A percentile compares a stretch with the other conserved stretches of the same genome.
These are phyloP conservation scores for Cettia cetti DNA, from an alignment of 2,113 vertebrate species.

Conservation along the genomic window DNA sequence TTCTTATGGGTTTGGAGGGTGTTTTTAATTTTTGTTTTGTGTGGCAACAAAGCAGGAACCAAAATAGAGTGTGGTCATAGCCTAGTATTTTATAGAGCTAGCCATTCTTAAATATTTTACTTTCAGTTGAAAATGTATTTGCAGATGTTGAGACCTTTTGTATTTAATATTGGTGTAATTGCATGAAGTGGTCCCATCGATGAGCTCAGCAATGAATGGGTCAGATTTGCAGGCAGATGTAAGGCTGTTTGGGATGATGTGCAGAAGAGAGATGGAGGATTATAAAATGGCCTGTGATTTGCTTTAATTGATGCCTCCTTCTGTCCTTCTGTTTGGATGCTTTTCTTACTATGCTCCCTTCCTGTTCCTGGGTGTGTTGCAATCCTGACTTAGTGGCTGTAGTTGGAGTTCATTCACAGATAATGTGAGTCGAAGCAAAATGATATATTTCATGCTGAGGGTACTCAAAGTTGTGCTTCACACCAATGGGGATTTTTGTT, in stretches of 20 bases:
- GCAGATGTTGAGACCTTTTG: neutral
- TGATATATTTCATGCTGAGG: fast-evolving
- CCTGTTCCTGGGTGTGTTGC: neutral
- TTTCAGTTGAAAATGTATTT: neutral
- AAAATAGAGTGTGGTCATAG: neutral
- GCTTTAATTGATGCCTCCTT: neutral
- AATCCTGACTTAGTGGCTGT: neutral
- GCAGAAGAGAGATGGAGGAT: neutral
- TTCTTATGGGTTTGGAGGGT: neutral
- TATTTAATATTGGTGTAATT: neutral
- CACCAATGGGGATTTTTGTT: neutral
- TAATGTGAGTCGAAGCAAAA: neutral
- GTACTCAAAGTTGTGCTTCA: neutral
- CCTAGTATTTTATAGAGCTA: neutral
- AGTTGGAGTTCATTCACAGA: neutral
- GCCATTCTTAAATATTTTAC: neutral
- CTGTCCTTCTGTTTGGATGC: neutral
- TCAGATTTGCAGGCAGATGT: neutral
- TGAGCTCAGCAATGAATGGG: neutral
- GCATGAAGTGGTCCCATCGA: neutral
- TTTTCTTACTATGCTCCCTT: neutral
- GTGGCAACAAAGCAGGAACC: neutral
- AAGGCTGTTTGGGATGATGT: neutral
- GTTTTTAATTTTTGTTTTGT: neutral
- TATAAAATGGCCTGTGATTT: neutral